Percentiles rank a stretch among this genome's conserved stretches.
Evolutionary conservation across 2,888 invertebrate genomes (phyloP).

Genomic region (Pseudococcus longispinus): DNA sequence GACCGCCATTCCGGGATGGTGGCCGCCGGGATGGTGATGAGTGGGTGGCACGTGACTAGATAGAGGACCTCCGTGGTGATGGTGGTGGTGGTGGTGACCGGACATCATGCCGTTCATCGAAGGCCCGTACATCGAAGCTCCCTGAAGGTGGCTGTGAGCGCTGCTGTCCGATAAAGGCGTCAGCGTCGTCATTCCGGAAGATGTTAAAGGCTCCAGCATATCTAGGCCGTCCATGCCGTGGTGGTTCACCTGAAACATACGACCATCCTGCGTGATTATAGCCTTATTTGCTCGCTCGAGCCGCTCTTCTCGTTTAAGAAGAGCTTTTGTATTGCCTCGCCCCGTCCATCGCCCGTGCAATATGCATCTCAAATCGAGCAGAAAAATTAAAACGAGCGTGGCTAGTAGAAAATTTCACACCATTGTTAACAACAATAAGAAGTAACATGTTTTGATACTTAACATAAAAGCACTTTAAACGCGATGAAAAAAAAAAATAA

Average conservation of each 20-base stretch:
- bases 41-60: constrained; percentile 63
- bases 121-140: constrained; percentile 69
- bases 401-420: constrained; percentile 44
- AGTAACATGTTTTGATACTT: constrained; percentile 56
- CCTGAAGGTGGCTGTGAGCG: constrained; percentile 77
- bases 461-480: constrained; percentile 57
- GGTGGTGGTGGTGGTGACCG: constrained; percentile 68
- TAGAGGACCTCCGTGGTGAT: constrained; percentile 65
- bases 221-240: constrained; percentile 92
- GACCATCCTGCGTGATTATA: not conserved
- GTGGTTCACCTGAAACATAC: constrained; percentile 79
- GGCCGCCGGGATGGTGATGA: constrained; percentile 70
- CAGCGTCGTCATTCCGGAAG: constrained; percentile 87
- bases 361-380: constrained; percentile 1
- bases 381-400: constrained; percentile 36
- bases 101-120: constrained; percentile 65
- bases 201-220: constrained; percentile 85
- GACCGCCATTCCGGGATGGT: constrained; percentile 78
- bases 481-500: constrained; percentile 44
- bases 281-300: not conserved
- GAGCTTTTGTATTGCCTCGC: no score
- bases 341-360: no score
- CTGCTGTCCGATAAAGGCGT: constrained; percentile 85
- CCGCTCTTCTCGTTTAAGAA: no score
- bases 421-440: constrained; percentile 52